These are phyloP conservation scores for Hestina assimilis DNA, from an alignment of 1,140 invertebrate genomes.

Conservation along the genomic window DNA sequence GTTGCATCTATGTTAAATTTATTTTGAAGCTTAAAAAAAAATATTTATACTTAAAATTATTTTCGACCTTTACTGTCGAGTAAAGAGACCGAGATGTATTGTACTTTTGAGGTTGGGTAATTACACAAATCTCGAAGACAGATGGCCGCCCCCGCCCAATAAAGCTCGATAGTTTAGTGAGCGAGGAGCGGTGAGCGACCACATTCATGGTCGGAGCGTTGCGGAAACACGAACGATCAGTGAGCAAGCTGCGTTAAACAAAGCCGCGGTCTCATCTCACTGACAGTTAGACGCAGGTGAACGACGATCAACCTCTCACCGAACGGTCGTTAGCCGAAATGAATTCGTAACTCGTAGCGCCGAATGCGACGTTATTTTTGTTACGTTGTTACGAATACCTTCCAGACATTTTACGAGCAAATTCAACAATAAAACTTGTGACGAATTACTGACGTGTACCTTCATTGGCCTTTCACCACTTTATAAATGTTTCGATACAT, in stretches of 20 bases:
- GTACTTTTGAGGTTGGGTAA: conserved; percentile 29
- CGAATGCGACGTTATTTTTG: conserved; percentile 45
- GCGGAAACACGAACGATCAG: conserved; percentile 29
- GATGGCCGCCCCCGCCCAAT: conserved; percentile 46
- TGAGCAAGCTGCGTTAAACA: conserved; percentile 32
- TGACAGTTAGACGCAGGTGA: conserved; percentile 61
- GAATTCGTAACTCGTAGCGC: conserved; percentile 42
- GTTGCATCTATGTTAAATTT: too few species aligned
- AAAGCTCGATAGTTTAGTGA: conserved; percentile 54
- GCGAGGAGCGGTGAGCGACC: conserved; percentile 53
- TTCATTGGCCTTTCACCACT: conserved; percentile 42
- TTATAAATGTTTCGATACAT: conserved; percentile 38
- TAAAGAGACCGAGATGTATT: conserved; percentile 42
- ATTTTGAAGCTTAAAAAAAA: too few species aligned
- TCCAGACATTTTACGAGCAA: conserved; percentile 55
- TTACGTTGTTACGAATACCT: conserved; percentile 51
- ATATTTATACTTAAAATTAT: too few species aligned
- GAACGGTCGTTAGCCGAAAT: conserved; percentile 65
- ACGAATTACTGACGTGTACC: conserved; percentile 45
- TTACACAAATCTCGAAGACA: conserved; percentile 47
- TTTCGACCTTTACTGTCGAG: conserved; percentile 1
- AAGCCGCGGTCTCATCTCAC: conserved; percentile 39
- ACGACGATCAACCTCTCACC: conserved; percentile 64
- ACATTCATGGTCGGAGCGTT: conserved; percentile 56
- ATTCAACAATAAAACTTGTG: conserved; percentile 55